These are phyloP conservation scores for Corythoichthys haematopterus DNA, from an alignment of 2,113 vertebrate species.

Conservation along the genomic window DNA sequence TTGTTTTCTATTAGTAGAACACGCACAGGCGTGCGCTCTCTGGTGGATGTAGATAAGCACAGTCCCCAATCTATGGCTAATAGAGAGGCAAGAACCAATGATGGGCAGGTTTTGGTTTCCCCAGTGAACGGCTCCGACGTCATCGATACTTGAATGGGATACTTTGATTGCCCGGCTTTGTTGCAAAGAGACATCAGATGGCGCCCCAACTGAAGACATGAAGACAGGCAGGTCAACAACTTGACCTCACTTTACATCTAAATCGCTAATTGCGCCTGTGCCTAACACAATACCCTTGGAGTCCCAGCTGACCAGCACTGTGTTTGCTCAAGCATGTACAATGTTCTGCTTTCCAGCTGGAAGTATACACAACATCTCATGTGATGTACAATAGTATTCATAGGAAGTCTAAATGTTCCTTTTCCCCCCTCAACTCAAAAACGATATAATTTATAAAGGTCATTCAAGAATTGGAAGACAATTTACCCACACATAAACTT, in stretches of 20 bases:
- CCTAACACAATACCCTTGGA: constrained; percentile 13
- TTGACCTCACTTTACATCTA: constrained; percentile 58
- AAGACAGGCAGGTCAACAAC: constrained; percentile 41
- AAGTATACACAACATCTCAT: neutral
- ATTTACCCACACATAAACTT: too few relatives aligned
- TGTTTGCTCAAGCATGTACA: constrained; percentile 8
- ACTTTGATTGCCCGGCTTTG: constrained; percentile 21
- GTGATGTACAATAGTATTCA: neutral
- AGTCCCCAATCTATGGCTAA: constrained; percentile 61
- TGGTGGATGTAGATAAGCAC: constrained; percentile 65
- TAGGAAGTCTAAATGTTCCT: neutral
- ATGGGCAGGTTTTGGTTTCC: constrained; percentile 53
- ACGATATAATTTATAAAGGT: too few relatives aligned
- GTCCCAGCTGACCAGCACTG: constrained; percentile 8
- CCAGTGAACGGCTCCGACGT: constrained; percentile 19
- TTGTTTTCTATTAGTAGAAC: constrained; percentile 6
- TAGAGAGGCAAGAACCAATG: constrained; percentile 48
- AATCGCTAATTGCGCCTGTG: constrained; percentile 44
- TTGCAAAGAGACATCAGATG: constrained; percentile 17
- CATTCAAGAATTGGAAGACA: too few relatives aligned
- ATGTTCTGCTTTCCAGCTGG: neutral
- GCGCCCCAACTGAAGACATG: constrained; percentile 28
- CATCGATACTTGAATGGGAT: constrained; percentile 2
- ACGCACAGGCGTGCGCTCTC: constrained; percentile 31
- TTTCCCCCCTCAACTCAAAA: neutral